Percentiles rank a stretch among this genome's conserved stretches.
Conservation (phyloP, 2,888 invertebrate species). For the Archips crataeganus region DNA sequence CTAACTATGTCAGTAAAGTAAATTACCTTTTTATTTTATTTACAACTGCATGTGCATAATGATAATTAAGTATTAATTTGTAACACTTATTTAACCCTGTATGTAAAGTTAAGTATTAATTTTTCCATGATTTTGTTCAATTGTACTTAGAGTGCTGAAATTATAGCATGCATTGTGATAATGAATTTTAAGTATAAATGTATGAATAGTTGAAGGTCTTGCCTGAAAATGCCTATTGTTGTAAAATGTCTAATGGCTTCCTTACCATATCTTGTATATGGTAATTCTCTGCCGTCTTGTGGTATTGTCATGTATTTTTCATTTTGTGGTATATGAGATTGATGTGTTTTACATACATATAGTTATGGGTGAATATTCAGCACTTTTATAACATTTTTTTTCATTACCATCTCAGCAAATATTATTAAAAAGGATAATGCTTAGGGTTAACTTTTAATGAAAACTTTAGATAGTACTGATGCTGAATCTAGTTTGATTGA, state of each 20-base stretch:
- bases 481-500: no score
- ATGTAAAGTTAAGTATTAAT: constrained; percentile 24
- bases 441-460: no score
- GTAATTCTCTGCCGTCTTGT: constrained; percentile 17
- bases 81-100: constrained; percentile 25
- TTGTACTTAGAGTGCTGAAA: constrained; percentile 33
- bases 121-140: constrained; percentile 17
- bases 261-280: constrained; percentile 22
- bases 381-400: no score
- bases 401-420: no score
- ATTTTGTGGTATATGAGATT: constrained; percentile 2
- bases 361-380: no score
- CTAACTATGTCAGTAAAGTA: background rate
- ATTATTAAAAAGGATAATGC: no score
- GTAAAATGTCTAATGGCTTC: constrained; percentile 34
- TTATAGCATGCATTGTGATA: constrained; percentile 39
- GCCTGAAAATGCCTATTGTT: constrained; percentile 37
- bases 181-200: constrained; percentile 39
- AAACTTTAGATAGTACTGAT: no score
- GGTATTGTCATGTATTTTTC: constrained; percentile 6
- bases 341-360: background rate
- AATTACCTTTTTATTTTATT: background rate
- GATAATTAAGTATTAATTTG: constrained; percentile 23
- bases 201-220: constrained; percentile 39
- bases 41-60: constrained; percentile 29